Evolutionary conservation across 2,797 vertebrate species (phyloP).

Genomic region (Hoplostethus mediterraneus): DNA sequence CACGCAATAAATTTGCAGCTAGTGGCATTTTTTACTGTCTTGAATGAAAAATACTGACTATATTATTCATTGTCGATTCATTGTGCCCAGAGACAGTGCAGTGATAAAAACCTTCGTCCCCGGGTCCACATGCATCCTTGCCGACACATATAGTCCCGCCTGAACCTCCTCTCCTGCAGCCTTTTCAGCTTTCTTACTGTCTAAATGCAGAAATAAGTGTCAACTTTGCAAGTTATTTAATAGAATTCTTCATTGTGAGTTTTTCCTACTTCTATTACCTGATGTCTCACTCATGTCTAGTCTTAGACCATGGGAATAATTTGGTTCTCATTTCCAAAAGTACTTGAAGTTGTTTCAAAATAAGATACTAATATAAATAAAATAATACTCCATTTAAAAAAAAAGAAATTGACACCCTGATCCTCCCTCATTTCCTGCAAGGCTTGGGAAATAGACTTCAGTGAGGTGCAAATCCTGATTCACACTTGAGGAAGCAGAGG

Average conservation of each 20-base stretch:
- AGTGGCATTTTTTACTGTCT: not conserved
- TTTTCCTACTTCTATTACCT: too few species aligned
- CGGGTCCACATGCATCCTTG: not conserved
- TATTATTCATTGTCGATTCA: not conserved
- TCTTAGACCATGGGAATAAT: not conserved
- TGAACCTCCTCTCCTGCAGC: not conserved
- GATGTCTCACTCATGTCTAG: not conserved
- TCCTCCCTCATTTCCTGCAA: slow-evolving; percentile 9
- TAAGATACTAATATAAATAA: not conserved
- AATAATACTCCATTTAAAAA: not conserved
- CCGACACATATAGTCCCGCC: not conserved
- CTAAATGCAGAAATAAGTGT: too few species aligned
- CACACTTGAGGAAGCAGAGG: slow-evolving; percentile 16
- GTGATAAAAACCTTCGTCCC: not conserved
- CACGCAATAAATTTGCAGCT: not conserved
- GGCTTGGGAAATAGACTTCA: slow-evolving; percentile 11
- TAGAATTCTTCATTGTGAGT: too few species aligned
- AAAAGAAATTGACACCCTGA: not conserved
- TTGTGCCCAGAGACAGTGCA: not conserved
- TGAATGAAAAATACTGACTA: not conserved
- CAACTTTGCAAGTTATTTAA: too few species aligned
- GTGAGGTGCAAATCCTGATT: slow-evolving; percentile 25
- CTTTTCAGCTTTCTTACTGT: not conserved
- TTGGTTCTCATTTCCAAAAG: not conserved
- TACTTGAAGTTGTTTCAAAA: not conserved